phyloP scores from a whole-genome alignment of 2,113 vertebrate genomes.

The Maccullochella peelii region DNA sequence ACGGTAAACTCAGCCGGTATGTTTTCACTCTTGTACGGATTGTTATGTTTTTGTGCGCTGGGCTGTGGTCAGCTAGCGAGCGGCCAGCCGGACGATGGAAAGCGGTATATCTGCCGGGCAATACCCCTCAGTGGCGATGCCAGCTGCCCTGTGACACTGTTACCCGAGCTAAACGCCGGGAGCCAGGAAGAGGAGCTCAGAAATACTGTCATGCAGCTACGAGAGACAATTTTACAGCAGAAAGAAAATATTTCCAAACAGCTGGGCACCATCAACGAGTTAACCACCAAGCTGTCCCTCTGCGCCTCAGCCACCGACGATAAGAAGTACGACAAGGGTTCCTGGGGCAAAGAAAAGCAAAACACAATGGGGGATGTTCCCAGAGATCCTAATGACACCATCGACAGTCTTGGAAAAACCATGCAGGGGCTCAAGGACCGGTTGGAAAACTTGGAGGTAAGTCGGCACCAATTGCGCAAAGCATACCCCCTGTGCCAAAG shows the following conservation, averaged over 20 bases:
- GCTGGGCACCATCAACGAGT: conserved; percentile 92
- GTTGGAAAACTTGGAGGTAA: conserved; percentile 94
- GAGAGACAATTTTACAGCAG: conserved; percentile 94
- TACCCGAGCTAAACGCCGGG: conserved; percentile 83
- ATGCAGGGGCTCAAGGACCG: conserved; percentile 95
- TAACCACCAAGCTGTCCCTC: conserved; percentile 92
- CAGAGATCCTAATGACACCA: conserved; percentile 90
- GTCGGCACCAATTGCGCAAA: conserved; percentile 3
- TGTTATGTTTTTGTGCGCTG: conserved; percentile 80
- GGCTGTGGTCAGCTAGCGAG: conserved; percentile 58
- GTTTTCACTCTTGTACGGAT: conserved; percentile 76
- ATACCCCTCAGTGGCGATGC: conserved; percentile 85
- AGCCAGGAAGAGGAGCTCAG: conserved; percentile 91
- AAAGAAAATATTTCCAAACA: conserved; percentile 94
- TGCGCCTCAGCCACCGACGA: conserved; percentile 86
- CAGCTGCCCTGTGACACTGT: conserved; percentile 87
- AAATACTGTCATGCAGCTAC: conserved; percentile 92
- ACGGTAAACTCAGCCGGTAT: conserved; percentile 61
- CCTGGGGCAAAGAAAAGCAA: conserved; percentile 87
- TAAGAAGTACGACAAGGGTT: conserved; percentile 76
- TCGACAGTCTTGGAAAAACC: conserved; percentile 94
- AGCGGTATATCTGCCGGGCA: conserved; percentile 93
- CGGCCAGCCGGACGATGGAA: conserved; percentile 83
- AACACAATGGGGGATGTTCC: conserved; percentile 97
- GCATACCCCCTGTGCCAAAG: background rate